Conservation (phyloP, 2,113 vertebrate genomes). For the Salvator merianae region DNA sequence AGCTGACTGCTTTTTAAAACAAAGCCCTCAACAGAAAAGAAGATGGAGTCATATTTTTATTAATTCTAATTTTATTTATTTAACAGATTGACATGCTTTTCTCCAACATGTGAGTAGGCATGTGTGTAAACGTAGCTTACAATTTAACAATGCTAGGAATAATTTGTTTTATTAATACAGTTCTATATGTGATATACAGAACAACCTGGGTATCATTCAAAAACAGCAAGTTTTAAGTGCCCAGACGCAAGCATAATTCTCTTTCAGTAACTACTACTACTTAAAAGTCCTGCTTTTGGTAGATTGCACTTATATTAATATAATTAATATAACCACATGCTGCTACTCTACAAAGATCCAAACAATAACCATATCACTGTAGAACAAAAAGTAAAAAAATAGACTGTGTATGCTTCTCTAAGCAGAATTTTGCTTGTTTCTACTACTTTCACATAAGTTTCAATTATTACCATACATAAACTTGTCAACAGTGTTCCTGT, state of each 20-base stretch:
- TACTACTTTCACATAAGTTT: background rate
- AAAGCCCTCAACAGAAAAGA: slow-evolving; percentile 52
- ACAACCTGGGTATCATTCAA: background rate
- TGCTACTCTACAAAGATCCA: slow-evolving; percentile 22
- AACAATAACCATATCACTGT: background rate
- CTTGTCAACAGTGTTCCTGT: background rate
- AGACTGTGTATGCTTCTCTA: rapidly evolving
- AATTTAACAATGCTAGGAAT: slow-evolving; percentile 45
- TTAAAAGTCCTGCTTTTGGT: background rate
- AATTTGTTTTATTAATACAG: background rate
- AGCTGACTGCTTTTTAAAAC: slow-evolving; percentile 50
- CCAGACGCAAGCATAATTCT: too few relatives aligned
- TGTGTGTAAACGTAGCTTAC: background rate
- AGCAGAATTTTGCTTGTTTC: background rate
- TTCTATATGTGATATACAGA: background rate
- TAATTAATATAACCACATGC: slow-evolving; percentile 13
- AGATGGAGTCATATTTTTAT: slow-evolving; percentile 32
- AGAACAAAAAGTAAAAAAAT: background rate
- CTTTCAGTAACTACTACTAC: background rate
- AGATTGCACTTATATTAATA: background rate
- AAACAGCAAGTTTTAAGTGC: too few relatives aligned
- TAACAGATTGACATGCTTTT: background rate
- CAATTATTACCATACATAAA: too few relatives aligned
- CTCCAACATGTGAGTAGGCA: background rate
- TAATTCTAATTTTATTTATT: background rate